Base-by-base conservation (phyloP, 1,140 invertebrate genomes). In the Drosophila nigrodunni region DNA sequence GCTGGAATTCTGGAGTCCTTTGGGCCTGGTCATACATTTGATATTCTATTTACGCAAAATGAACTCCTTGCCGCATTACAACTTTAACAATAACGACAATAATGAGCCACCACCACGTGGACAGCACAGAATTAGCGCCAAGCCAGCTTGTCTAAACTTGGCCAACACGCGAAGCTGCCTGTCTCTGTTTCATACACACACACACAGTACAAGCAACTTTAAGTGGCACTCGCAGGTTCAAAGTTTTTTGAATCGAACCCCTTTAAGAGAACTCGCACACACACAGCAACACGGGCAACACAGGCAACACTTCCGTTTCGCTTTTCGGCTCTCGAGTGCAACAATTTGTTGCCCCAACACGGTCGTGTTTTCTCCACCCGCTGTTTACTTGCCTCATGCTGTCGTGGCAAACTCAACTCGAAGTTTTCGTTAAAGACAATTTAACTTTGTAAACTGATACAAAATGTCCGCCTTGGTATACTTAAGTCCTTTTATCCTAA, bases 371-470 rank as follows among this genome's bases (percentile, higher is more conserved):
- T 44, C 60, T 25, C 55, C 13, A 55, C 43, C 8, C n/a, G 13
- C 34, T n/a, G 7, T 55, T 8, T 11, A 52, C 52, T 35, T 18
- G 35, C 52, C 35, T 18, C 34, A 7, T 35, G 35, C 37, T 41
- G 54, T 41, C 37, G 35, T 47, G 52, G 59, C 41, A 68, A 85
- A 67, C 78, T 66, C 55, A 49, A 57, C 74, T 65, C 78, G 13
- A 89, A 78, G 61, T 89, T 89, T 88, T 81, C 86, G 85, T 89
- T 89, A 74, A 81, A 89, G 85, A 89, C 85, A 89, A 89, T 89
- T 89, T 89, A 89, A 89, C 85, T 89, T 89, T 89, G 85, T 81
- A 89, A 89, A 89, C 85, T 89, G 85, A 85, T 89, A 88, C 83
- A 88, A 88, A 88, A 78, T 88, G 85, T 89, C 80, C 83, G 85